These are phyloP conservation scores for Brachyhypopomus occidentalis DNA, from an alignment of 2,113 vertebrate genomes.

Conservation along the genomic window DNA sequence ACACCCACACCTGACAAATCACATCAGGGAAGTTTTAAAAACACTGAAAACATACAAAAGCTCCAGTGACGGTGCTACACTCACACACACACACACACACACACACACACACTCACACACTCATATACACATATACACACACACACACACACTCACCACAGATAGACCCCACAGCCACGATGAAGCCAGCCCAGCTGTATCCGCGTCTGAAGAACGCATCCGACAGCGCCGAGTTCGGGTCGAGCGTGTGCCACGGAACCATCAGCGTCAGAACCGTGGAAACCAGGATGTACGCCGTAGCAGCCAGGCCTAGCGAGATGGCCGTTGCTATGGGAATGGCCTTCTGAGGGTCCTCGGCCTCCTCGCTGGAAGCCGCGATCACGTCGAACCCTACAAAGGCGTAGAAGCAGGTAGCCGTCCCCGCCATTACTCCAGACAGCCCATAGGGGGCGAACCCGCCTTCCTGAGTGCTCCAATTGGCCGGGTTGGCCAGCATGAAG, in stretches of 20 bases:
- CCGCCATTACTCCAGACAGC: slow-evolving; percentile 89
- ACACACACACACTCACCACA: slow-evolving; percentile 78
- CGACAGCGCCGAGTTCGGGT: slow-evolving; percentile 88
- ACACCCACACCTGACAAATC: no score
- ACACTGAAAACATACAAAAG: no score
- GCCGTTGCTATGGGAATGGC: slow-evolving; percentile 88
- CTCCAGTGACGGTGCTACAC: no score
- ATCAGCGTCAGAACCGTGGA: slow-evolving; percentile 90
- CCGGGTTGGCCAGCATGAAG: slow-evolving; percentile 83
- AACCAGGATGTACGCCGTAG: slow-evolving; percentile 86
- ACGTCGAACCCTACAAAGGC: slow-evolving; percentile 96
- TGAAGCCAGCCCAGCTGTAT: slow-evolving; percentile 90
- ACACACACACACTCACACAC: slow-evolving; percentile 8
- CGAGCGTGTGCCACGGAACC: slow-evolving; percentile 90
- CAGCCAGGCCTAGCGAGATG: slow-evolving; percentile 83
- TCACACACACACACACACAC: background rate
- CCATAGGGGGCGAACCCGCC: slow-evolving; percentile 91
- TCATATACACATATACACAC: background rate
- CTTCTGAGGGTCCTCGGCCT: slow-evolving; percentile 87
- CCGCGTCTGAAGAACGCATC: slow-evolving; percentile 93
- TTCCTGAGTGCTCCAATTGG: slow-evolving; percentile 85
- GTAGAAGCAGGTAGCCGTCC: slow-evolving; percentile 93
- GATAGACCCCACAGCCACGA: slow-evolving; percentile 91
- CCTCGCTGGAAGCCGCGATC: slow-evolving; percentile 92
- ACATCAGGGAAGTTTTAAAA: no score